A percentile compares a stretch with the other conserved stretches of the same genome.
Evolutionary conservation across 2,797 vertebrate genomes (phyloP).

Genomic region (Sus cebifrons): DNA sequence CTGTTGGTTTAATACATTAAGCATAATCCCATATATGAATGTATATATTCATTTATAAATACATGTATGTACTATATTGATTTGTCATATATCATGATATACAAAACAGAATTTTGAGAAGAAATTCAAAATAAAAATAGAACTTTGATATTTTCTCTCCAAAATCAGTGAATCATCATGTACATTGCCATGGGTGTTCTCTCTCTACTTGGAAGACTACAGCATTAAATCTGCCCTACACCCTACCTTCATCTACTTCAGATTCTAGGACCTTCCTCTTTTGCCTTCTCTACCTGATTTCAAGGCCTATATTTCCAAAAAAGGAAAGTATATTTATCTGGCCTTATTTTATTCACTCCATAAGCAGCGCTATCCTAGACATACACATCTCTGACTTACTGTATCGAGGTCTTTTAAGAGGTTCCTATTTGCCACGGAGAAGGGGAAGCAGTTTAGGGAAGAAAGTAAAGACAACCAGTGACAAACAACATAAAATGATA

Average conservation of each 20-base stretch:
- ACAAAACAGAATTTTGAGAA: conserved; percentile 36
- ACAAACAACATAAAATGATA: conserved; percentile 15
- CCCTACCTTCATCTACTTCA: background rate
- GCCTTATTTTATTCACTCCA: background rate
- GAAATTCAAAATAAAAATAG: conserved; percentile 56
- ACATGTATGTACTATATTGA: background rate
- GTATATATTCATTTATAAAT: conserved; percentile 14
- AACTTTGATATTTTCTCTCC: conserved; percentile 41
- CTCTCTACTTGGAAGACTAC: background rate
- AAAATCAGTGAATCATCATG: background rate
- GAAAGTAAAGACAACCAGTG: background rate
- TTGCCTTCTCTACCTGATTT: conserved; percentile 8
- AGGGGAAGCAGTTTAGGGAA: background rate
- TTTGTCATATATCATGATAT: background rate
- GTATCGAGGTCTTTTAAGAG: conserved; percentile 25
- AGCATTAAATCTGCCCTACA: background rate
- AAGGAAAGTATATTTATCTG: conserved; percentile 1
- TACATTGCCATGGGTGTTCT: background rate
- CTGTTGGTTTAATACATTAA: background rate
- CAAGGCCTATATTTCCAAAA: conserved; percentile 36
- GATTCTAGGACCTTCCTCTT: background rate
- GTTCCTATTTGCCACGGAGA: background rate
- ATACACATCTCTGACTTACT: background rate
- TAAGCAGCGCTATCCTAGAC: background rate
- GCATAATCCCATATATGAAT: background rate